These are phyloP conservation scores for Azemiops feae DNA, from an alignment of 2,113 vertebrate genomes.

Conservation along the genomic window DNA sequence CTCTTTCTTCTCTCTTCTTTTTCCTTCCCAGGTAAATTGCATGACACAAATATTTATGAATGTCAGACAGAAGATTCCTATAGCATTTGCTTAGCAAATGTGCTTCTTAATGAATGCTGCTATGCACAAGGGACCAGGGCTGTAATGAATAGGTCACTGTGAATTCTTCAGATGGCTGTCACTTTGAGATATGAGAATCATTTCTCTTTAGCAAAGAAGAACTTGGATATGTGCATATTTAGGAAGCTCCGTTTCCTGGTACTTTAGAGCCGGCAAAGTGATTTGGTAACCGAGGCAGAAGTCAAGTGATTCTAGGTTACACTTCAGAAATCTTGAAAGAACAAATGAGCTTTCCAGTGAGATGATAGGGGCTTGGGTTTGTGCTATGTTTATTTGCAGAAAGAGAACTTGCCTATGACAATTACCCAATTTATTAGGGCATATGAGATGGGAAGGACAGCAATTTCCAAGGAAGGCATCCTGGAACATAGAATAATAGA, in stretches of 20 bases:
- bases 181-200: conserved; percentile 61
- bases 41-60: conserved; percentile 54
- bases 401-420: background rate
- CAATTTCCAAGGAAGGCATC: background rate
- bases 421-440: too few relatives aligned
- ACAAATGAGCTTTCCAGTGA: background rate
- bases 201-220: conserved; percentile 58
- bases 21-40: conserved; percentile 43
- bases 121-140: conserved; percentile 33
- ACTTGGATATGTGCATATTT: conserved; percentile 52
- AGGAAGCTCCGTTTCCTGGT: conserved; percentile 47
- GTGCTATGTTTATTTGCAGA: background rate
- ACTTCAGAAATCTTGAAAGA: conserved; percentile 26
- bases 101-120: conserved; percentile 58
- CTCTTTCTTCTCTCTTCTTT: background rate
- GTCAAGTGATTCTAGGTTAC: conserved; percentile 36
- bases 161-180: conserved; percentile 58
- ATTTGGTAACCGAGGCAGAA: conserved; percentile 6
- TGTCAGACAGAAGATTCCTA: conserved; percentile 34
- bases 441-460: background rate
- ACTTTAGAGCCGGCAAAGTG: conserved; percentile 37
- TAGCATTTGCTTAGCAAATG: conserved; percentile 53
- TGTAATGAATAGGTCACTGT: conserved; percentile 60
- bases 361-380: background rate
- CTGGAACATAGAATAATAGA: background rate